Evolutionary conservation across 2,113 vertebrate species (phyloP), one percentile per base, ranked within the genome.

Genomic region (Gyps fulvus): DNA sequence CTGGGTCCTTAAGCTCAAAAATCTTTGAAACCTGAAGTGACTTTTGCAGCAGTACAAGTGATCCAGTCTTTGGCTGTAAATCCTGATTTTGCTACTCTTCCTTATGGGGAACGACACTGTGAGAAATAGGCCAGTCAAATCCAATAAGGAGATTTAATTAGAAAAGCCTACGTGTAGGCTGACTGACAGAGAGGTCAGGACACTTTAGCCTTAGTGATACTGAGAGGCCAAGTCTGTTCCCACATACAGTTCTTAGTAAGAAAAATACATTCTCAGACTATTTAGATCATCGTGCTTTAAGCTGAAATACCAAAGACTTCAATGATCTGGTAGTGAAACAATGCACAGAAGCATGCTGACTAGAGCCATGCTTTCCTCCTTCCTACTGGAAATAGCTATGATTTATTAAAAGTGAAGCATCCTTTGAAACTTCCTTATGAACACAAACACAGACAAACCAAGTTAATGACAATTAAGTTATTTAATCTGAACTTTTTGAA

Each of bases 191-290:
- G 49, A 79, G 90, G 66, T 91, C 92, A 76, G 70, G 78, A 85
- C 50, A 77, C 54, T 86, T 95, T n/a, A 90, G 76, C 76, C 42
- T 88, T 80, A 36, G 54, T 73, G 73, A 93, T 88, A 88, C 58
- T 15, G 17, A 78, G 78, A 93, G 54, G 90, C 92, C 25, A 80
- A 91, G 40, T 91, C 82, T 93, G 78, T 36, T 94, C 82, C 78
- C 85, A 95, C 58, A 27, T 94, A 49, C 5, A 78, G 55, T 40
- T 87, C 81, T 77, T 67, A 27, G n/a, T 40, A 76, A 96, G 66
- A 95, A 91, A 96, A 95, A 88, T 83, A 94, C 93, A 96, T 97
- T 96, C 96, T 95, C 92, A 96, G 96, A 96, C 92, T 90, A 42
- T 96, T 96, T 91, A 97, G 66, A 90, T 97, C 95, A 96, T 70